Base-by-base conservation (phyloP, 2,113 vertebrate species). In the Eclectus roratus region DNA sequence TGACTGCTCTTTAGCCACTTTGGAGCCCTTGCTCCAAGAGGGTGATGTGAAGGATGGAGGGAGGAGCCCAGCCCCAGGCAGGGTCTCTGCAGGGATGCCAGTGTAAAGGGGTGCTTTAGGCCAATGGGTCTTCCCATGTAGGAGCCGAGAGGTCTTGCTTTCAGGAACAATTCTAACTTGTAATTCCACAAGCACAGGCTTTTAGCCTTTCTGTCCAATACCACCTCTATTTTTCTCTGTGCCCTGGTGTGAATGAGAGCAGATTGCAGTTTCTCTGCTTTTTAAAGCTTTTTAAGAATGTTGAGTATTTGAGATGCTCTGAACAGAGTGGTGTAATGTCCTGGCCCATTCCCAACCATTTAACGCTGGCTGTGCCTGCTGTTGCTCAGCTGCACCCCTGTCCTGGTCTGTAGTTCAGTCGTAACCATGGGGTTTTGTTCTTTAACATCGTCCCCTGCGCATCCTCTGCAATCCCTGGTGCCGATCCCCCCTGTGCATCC, bases 151-250 rank as follows among this genome's bases (percentile, higher is more conserved):
- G 71, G 5, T 39, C n/a, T 9, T 33, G 9, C 44, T 43, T 29
- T 13, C 17, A 49, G 76, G 37, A 80, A 2, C 58, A 37, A 2
- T 3, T 37, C 41, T 5, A 31, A 24, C 43, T 65, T 55, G 23
- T 29, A 17, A n/a, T 18, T 44, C n/a, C 37, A 17, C 33, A 4
- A 3, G 52, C 35, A 17, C 46, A 31, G 7, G 11, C 24, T 58
- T 37, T n/a, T 13, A 4, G 53, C 2, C 0, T 5, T 68, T 55
- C 19, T 41, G 60, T 17, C 7, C 60, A 33, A 0, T 18, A 21
- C 24, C 60, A 37, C 20, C 52, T 6, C 13, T 10, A 1, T 12
- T 17, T 7, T 72, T 73, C 37, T 43, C 1, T 0, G 4, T 27
- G 56, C 33, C 39, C 68, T 61, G 53, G 1, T 63, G 72, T 55